Percentiles rank a stretch among this genome's conserved stretches.
Evolutionary conservation across 1,140 invertebrate genomes (phyloP).

Genomic region (Sycobia sp.): DNA sequence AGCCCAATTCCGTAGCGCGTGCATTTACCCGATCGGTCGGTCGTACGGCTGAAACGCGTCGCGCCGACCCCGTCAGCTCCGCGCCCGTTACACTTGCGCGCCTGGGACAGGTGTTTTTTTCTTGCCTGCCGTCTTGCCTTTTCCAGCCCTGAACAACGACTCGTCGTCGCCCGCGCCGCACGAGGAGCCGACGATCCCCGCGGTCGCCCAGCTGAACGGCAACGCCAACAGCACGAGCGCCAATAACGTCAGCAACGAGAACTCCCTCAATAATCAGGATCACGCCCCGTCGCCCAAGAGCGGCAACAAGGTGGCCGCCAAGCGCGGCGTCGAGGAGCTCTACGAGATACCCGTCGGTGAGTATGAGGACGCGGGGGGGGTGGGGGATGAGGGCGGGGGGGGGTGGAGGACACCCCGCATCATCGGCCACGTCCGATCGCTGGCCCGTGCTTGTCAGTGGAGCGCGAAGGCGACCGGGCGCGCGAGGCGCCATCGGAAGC

Average conservation of each 20-base stretch:
- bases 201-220: constrained; percentile 52
- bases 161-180: constrained; percentile 25
- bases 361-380: constrained; percentile 53
- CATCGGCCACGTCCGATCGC: too few species aligned
- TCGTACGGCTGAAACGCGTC: too few species aligned
- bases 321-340: constrained; percentile 70
- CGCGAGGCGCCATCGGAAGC: too few species aligned
- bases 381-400: too few species aligned
- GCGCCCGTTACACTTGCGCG: too few species aligned
- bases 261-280: constrained; percentile 60
- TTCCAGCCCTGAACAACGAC: constrained; percentile 39
- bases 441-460: too few species aligned
- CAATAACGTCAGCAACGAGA: constrained; percentile 54
- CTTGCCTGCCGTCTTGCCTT: constrained; percentile 26
- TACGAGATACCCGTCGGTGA: constrained; percentile 84
- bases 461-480: too few species aligned
- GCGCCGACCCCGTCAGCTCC: too few species aligned
- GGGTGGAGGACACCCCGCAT: too few species aligned
- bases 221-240: constrained; percentile 56
- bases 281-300: constrained; percentile 49
- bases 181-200: constrained; percentile 34
- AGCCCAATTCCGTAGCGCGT: too few species aligned
- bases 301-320: constrained; percentile 45
- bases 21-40: too few species aligned
- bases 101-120: constrained; percentile 27